These are phyloP conservation scores for Mesocentrotus franciscanus DNA, from an alignment of 53 echinoderm and acorn worm species.

Conservation along the genomic window DNA sequence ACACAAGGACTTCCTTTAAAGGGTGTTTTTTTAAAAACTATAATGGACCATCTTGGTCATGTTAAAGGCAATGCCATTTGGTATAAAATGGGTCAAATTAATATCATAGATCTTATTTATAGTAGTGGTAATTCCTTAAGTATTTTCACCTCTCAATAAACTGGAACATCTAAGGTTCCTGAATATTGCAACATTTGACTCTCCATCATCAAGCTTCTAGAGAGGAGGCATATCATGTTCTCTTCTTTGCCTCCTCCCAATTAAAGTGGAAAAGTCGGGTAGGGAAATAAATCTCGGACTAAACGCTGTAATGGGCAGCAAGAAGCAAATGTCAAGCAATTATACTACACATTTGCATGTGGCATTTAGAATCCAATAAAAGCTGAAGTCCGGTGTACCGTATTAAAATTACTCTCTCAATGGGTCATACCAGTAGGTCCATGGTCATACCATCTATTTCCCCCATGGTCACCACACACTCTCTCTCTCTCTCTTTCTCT, in stretches of 20 bases:
- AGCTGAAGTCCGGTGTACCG: not conserved
- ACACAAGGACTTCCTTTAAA: not conserved
- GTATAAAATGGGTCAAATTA: not conserved
- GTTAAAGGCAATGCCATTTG: not conserved
- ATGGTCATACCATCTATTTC: not conserved
- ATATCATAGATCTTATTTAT: not conserved
- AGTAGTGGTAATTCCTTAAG: not conserved
- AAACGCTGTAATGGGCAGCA: conserved; percentile 28
- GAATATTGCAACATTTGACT: not conserved
- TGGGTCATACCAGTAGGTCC: not conserved
- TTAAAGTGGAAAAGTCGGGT: conserved; percentile 52
- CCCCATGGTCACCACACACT: not conserved
- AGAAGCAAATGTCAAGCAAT: conserved; percentile 58
- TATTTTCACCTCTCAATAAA: not conserved
- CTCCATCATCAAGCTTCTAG: conserved; percentile 1
- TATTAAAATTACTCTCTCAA: conserved; percentile 13
- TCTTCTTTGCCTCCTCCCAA: conserved; percentile 42
- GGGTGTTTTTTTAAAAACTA: not conserved
- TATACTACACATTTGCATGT: conserved; percentile 65
- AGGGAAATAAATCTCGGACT: conserved; percentile 54
- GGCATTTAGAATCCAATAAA: conserved; percentile 68
- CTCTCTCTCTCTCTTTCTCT: not conserved
- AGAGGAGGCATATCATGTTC: not conserved
- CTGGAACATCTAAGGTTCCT: not conserved
- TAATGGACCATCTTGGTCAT: not conserved